Evolutionary conservation across 2,113 vertebrate species (phyloP), one percentile per base, ranked within the genome.

Genomic region (Morone saxatilis): DNA sequence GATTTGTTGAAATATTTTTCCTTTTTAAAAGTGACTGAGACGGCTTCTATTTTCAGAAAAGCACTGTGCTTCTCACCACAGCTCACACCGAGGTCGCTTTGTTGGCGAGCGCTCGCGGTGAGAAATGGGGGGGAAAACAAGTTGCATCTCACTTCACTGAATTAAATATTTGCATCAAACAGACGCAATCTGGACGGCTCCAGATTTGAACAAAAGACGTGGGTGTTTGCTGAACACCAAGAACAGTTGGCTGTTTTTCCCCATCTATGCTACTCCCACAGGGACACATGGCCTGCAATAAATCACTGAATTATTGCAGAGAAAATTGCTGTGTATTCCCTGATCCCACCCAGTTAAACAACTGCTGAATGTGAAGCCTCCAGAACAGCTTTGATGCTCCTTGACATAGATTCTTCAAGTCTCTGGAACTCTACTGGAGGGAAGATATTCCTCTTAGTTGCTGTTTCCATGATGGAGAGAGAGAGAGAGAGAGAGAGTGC

Each of bases 141-240:
- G 63, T 78, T 65, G 53, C 13, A 40, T 86, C 71, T 71, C 57
- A 54, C 6, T 16, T 25, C 38, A 2, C n/a, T 31, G 50, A 59
- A 77, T 78, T 74, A 77, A 72, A 85, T 71, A 80, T 90, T 84
- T 78, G 71, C 81, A 74, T 82, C 83, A 72, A 72, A 79, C 57
- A 54, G 69, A 67, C 71, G 17, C 60, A 56, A 13, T 82, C 77
- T 66, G 78, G 54, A 81, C 7, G 48, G 25, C 57, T 80, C 25
- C 66, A 48, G 63, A 78, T 78, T 56, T 50, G 71, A 79, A 50
- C 65, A 19, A 51, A 87, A 57, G 75, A 20, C 8, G 78, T 88
- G 75, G 86, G 85, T 78, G 87, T 89, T 84, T 65, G 80, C 74
- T n/a, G 86, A 83, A 72, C 78, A 76, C 36, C 12, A 14, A 48